Percentiles rank a stretch among this genome's conserved stretches.
These are phyloP conservation scores for Cheilosia pagana DNA, from an alignment of 2,888 invertebrate genomes.

Conservation along the genomic window DNA sequence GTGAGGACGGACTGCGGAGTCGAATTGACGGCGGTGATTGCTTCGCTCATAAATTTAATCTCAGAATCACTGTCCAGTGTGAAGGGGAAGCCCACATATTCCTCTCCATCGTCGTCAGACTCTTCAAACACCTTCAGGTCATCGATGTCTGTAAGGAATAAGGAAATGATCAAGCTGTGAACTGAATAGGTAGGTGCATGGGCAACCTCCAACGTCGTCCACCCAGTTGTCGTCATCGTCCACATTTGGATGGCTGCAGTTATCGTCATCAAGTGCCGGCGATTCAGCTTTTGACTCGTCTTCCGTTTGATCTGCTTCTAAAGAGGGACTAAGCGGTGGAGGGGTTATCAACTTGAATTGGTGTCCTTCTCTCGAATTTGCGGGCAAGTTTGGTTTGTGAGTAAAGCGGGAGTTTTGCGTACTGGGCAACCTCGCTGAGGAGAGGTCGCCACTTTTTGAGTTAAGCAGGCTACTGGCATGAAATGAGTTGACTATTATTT, in stretches of 20 bases:
- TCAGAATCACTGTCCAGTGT: conserved; percentile 78
- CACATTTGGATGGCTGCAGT: conserved; percentile 40
- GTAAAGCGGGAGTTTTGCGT: conserved; percentile 41
- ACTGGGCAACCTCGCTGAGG: conserved; percentile 31
- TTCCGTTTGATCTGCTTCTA: conserved; percentile 10
- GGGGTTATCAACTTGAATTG: conserved; percentile 24
- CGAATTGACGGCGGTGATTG: conserved; percentile 77
- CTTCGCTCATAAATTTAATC: conserved; percentile 70
- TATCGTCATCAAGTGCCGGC: conserved; percentile 47
- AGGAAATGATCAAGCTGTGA: background rate
- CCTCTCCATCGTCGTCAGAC: conserved; percentile 80
- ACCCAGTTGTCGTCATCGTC: conserved; percentile 55
- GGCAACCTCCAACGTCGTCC: conserved; percentile 60
- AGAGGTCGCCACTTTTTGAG: conserved; percentile 65
- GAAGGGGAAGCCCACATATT: conserved; percentile 81
- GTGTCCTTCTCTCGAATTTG: conserved; percentile 26
- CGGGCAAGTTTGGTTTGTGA: conserved; percentile 44
- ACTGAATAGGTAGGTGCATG: background rate
- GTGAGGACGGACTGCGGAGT: conserved; percentile 82
- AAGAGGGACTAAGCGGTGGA: conserved; percentile 17
- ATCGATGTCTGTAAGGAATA: conserved; percentile 79
- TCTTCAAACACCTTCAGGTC: conserved; percentile 81
- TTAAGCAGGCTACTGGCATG: conserved; percentile 82
- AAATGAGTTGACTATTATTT: conserved; percentile 82
- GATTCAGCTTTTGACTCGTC: conserved; percentile 42